Percentiles rank a stretch among this genome's conserved stretches.
These are phyloP conservation scores for Lasioglossum vierecki DNA, from an alignment of 2,888 invertebrate species.

Conservation along the genomic window DNA sequence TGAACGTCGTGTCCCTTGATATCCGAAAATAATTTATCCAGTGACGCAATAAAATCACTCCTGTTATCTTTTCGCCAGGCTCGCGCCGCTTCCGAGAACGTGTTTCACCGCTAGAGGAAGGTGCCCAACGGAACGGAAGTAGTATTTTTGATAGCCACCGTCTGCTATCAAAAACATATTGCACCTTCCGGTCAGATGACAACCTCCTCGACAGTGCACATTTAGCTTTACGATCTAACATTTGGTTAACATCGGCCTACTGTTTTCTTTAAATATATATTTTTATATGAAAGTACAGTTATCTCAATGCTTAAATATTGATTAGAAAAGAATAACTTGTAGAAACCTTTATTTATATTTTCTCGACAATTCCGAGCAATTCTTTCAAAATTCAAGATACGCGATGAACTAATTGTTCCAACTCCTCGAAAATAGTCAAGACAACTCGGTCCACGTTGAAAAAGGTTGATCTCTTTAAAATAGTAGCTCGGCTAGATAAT, in stretches of 20 bases:
- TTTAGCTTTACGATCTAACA: neutral
- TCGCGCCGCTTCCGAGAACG: conserved; percentile 16
- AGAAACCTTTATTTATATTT: no score
- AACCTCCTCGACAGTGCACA: conserved; percentile 26
- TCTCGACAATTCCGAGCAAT: no score
- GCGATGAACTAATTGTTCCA: no score
- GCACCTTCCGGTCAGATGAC: conserved; percentile 33
- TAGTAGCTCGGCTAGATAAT: neutral
- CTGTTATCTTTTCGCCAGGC: conserved; percentile 32
- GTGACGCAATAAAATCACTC: conserved; percentile 56
- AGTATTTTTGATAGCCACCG: conserved; percentile 57
- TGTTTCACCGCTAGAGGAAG: conserved; percentile 26
- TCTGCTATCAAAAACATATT: conserved; percentile 47
- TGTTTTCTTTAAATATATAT: no score
- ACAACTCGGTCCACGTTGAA: neutral
- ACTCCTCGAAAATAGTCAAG: no score
- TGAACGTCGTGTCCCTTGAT: conserved; percentile 1
- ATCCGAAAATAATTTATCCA: conserved; percentile 53
- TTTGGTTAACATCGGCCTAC: neutral
- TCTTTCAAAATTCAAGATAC: no score
- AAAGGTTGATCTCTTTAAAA: neutral
- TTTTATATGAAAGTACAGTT: no score
- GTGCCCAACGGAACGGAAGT: conserved; percentile 34
- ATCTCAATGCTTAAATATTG: no score
- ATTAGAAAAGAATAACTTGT: no score